Evolutionary conservation across 2,113 vertebrate genomes (phyloP), one percentile per base, ranked within the genome.

Genomic region (Erythrolamprus reginae): DNA sequence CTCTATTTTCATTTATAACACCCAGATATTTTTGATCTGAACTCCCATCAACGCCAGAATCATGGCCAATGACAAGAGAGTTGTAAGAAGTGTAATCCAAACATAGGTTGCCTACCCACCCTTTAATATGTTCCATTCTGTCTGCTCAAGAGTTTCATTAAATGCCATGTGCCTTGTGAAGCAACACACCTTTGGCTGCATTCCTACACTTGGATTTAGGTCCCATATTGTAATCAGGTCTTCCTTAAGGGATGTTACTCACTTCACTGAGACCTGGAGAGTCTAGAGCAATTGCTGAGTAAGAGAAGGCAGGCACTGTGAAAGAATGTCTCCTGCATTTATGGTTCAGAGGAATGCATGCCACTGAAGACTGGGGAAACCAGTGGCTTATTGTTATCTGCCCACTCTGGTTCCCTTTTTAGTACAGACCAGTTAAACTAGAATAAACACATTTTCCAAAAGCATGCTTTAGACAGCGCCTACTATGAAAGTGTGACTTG

Each of bases 321-420:
- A 77, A 89, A 89, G 53, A 88, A 90, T 61, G 45, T 52, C 70
- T 48, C 10, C 42, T 87, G n/a, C 61, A 26, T 55, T 52, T 45
- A 33, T 53, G 17, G 65, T 86, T 88, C 42, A 38, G 24, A 24
- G n/a, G 45, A 88, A 53, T 17, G 26, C 21, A n/a, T 56, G 70
- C 50, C 58, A 17, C 53, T 53, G 3, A 23, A 26, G 61, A 24
- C 50, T n/a, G 7, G 45, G 82, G 21, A 90, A 82, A 38, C 42
- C 84, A 48, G 51, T 33, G 8, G 88, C 42, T 87, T 83, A 82
- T 85, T 92, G 91, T 17, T 89, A 45, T 89, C 88, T 84, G 47
- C 89, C 51, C 52, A 13, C 26, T n/a, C 9, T 17, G 21, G 38
- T 17, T 84, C 90, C 55, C 48, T 65, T 51, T 77, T 77, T 26